phyloP scores from a whole-genome alignment of 2,888 invertebrate genomes.

The Girardia tigrina region DNA sequence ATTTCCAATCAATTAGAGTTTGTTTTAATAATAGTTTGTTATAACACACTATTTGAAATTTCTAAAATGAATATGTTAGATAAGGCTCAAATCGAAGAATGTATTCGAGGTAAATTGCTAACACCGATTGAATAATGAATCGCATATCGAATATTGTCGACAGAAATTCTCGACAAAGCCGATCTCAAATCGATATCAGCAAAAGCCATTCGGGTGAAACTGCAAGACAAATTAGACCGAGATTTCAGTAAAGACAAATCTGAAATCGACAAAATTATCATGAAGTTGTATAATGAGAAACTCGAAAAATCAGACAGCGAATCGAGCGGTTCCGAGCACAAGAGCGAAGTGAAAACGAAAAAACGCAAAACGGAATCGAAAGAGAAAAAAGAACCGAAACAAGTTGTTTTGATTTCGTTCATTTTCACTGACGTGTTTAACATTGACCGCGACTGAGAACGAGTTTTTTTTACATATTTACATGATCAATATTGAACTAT shows the following conservation, averaged over 20 bases:
- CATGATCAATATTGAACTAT: too few species aligned
- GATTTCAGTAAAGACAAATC: slow-evolving; percentile 8
- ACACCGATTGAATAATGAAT: neutral
- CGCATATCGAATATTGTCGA: neutral
- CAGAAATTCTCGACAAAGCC: neutral
- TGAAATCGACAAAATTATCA: neutral
- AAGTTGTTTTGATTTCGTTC: too few species aligned
- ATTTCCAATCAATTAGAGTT: too few species aligned
- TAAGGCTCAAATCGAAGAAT: neutral
- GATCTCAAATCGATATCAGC: neutral
- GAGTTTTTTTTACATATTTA: too few species aligned
- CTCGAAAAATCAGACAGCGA: neutral
- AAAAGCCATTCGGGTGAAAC: neutral
- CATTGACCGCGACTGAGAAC: too few species aligned
- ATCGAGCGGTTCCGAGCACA: neutral
- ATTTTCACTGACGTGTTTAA: too few species aligned
- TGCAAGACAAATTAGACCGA: neutral
- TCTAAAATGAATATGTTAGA: neutral
- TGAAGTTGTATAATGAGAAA: slow-evolving; percentile 16
- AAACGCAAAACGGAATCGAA: neutral
- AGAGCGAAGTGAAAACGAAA: neutral
- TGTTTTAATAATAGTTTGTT: slow-evolving; percentile 6
- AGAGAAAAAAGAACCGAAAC: neutral
- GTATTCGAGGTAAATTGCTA: neutral
- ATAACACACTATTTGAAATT: neutral